phyloP scores from a whole-genome alignment of 1,140 invertebrate species.

The Olivierus martensii region DNA sequence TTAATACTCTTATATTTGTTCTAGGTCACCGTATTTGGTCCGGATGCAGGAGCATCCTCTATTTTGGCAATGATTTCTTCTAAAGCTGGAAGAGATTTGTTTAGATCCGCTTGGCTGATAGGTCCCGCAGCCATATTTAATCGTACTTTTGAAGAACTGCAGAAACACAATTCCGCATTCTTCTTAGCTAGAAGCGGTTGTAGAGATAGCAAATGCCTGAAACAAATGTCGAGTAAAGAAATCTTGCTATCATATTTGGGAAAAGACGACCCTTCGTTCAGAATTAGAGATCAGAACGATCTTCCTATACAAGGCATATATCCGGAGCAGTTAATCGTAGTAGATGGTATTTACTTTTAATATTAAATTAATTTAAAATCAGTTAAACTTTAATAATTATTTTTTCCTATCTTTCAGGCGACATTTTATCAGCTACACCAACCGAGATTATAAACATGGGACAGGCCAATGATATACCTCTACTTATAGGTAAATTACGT shows the following conservation, averaged over 20 bases:
- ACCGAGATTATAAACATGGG: too few species aligned
- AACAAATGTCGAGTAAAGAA: slow-evolving; percentile 2
- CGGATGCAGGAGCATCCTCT: slow-evolving; percentile 19
- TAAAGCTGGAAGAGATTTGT: slow-evolving; percentile 3
- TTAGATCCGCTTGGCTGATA: slow-evolving; percentile 16
- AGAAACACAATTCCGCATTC: neutral
- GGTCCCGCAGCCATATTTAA: slow-evolving; percentile 18
- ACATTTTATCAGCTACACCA: too few species aligned
- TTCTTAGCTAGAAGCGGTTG: slow-evolving; percentile 9
- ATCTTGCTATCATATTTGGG: slow-evolving; percentile 16
- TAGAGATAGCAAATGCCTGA: slow-evolving; percentile 9
- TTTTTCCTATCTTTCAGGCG: too few species aligned
- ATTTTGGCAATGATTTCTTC: slow-evolving; percentile 18
- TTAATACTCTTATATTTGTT: neutral
- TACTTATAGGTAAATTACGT: too few species aligned
- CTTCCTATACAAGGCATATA: slow-evolving; percentile 21
- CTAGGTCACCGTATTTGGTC: slow-evolving; percentile 19
- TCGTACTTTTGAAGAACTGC: slow-evolving; percentile 8
- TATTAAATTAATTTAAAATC: too few species aligned
- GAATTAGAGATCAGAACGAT: slow-evolving; percentile 22
- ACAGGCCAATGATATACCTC: too few species aligned
- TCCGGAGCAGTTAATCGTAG: slow-evolving; percentile 18
- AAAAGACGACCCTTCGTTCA: slow-evolving; percentile 20
- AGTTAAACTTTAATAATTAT: too few species aligned
- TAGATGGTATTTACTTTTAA: slow-evolving; percentile 13